Conservation (phyloP, 2,113 vertebrate species). For the Spilogale gracilis region DNA sequence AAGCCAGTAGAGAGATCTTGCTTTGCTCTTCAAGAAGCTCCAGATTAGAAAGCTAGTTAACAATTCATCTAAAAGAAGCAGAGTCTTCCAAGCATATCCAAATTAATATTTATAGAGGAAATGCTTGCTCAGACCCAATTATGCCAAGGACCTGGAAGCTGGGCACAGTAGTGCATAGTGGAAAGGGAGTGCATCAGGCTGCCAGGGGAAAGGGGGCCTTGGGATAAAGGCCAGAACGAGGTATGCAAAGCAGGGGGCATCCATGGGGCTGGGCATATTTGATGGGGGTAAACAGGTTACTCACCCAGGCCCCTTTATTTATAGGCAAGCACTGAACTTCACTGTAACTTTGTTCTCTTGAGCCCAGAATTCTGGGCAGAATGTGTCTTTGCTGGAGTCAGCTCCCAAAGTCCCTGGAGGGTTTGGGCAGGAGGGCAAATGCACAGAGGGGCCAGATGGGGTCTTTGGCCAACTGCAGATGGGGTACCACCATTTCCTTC, state of each 20-base stretch:
- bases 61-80: slow-evolving; percentile 87
- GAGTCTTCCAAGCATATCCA: slow-evolving; percentile 86
- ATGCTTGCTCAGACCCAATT: slow-evolving; percentile 87
- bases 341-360: neutral
- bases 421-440: neutral
- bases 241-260: slow-evolving; percentile 66
- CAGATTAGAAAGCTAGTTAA: slow-evolving; percentile 87
- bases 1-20: slow-evolving; percentile 62
- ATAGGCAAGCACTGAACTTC: slow-evolving; percentile 54
- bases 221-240: slow-evolving; percentile 71
- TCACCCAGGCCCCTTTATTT: slow-evolving; percentile 45
- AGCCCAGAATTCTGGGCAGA: neutral
- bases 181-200: slow-evolving; percentile 18
- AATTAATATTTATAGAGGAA: slow-evolving; percentile 90
- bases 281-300: slow-evolving; percentile 58
- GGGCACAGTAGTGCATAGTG: slow-evolving; percentile 73
- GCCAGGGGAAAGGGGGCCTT: slow-evolving; percentile 63
- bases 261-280: slow-evolving; percentile 65
- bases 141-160: slow-evolving; percentile 82
- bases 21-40: slow-evolving; percentile 79
- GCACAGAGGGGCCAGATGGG: neutral
- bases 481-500: rapidly evolving
- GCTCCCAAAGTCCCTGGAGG: neutral
- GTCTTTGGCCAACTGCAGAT: neutral
- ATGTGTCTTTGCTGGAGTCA: rapidly evolving